A percentile compares a stretch with the other conserved stretches of the same genome.
Conservation (phyloP, 2,888 invertebrate genomes). For the Ceramica pisi region DNA sequence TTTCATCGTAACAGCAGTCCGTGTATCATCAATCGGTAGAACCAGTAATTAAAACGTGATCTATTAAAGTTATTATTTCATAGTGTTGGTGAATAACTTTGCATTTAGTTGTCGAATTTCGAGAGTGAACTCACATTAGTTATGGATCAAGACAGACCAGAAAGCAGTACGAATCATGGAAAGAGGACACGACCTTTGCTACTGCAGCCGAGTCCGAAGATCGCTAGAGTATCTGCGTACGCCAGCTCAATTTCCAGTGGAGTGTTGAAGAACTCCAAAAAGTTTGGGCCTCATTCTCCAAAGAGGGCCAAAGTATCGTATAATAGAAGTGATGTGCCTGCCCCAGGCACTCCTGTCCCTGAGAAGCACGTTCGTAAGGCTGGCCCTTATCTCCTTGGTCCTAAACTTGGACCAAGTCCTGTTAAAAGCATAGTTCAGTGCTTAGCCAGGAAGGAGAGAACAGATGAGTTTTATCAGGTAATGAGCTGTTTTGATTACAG, state of each 20-base stretch:
- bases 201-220: slow-evolving; percentile 84
- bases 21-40: slow-evolving; percentile 9
- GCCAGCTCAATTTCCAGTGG: slow-evolving; percentile 79
- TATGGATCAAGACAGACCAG: slow-evolving; percentile 87
- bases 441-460: slow-evolving; percentile 93
- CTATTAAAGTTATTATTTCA: slow-evolving; percentile 24
- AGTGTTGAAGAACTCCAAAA: slow-evolving; percentile 79
- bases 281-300: slow-evolving; percentile 72
- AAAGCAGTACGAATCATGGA: slow-evolving; percentile 83
- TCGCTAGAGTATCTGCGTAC: slow-evolving; percentile 82
- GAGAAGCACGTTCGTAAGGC: slow-evolving; percentile 91
- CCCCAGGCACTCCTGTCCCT: slow-evolving; percentile 89
- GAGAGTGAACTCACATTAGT: slow-evolving; percentile 57
- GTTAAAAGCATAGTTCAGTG: slow-evolving; percentile 95
- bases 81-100: slow-evolving; percentile 20
- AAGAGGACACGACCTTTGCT: slow-evolving; percentile 88
- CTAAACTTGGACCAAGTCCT: slow-evolving; percentile 93
- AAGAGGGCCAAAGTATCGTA: slow-evolving; percentile 79
- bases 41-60: slow-evolving; percentile 44
- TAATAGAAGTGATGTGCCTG: slow-evolving; percentile 84
- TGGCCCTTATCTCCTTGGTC: slow-evolving; percentile 93
- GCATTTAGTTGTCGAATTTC: slow-evolving; percentile 27
- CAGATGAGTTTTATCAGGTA: slow-evolving; percentile 93
- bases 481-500: slow-evolving; percentile 23
- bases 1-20: slow-evolving; percentile 33